Evolutionary conservation across 2,797 vertebrate species (phyloP), one percentile per base, ranked within the genome.

Genomic region (Channallabes apus): DNA sequence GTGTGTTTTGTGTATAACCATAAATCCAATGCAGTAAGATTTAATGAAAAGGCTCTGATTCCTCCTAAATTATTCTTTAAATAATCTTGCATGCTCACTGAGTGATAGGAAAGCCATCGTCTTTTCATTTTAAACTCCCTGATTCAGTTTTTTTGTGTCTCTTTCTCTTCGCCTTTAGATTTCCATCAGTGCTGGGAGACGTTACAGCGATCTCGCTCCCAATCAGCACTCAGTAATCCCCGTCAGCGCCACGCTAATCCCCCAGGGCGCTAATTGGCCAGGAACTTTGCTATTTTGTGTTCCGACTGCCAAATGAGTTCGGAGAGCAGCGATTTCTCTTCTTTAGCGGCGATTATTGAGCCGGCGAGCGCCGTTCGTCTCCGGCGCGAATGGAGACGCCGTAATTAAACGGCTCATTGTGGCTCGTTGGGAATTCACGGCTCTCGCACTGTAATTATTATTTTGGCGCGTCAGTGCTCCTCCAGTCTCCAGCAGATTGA

Each of bases 351-450:
- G 89, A 89, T 91, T 92, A 92, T 91, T 92, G 91, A 88, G 92
- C 89, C 90, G 89, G 18, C 24, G 35, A 80, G 58, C 92, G 90
- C 91, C 91, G 93, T 94, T 93, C 91, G 92, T 92, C 93, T 91
- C 93, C 90, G 90, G 91, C 92, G 92, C 90, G 24, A 91, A 92
- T 92, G 75, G 86, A 90, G 92, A 93, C 90, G 85, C 91, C 90
- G 92, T 94, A 95, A 94, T 95, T 94, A 94, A 95, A 94, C 91
- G 94, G 93, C 93, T 94, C 92, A 94, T 94, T 94, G 93, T 94
- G 91, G 94, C 92, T 94, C 92, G 93, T 92, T 93, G 93, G 94
- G 93, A 94, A 93, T 94, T 94, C 92, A 92, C 91, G 91, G 92
- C 93, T 93, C 91, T 92, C 92, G 90, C 90, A 79, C 90, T 76